Evolutionary conservation across 2,888 invertebrate genomes (phyloP).

Genomic region (Metellina segmentata): DNA sequence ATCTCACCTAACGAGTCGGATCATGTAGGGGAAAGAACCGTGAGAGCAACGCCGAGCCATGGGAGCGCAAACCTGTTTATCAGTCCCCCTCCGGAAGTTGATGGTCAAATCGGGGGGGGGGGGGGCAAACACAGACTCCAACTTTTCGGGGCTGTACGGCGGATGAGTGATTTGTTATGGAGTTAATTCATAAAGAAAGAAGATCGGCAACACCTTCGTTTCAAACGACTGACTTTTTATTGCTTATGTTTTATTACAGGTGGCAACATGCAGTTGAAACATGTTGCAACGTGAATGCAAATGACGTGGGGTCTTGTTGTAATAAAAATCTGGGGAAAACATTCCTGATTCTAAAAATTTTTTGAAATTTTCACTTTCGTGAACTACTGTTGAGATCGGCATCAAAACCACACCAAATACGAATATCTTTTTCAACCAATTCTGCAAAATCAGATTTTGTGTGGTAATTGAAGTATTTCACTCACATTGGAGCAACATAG

Average conservation of each 20-base stretch:
- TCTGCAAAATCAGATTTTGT: too few relatives aligned
- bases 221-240: constrained; percentile 24
- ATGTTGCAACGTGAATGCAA: constrained; percentile 38
- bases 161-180: constrained; percentile 75
- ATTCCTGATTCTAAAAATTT: too few relatives aligned
- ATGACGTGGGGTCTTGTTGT: constrained; percentile 27
- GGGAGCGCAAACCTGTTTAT: constrained; percentile 77
- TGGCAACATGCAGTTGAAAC: constrained; percentile 18
- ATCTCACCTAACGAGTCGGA: constrained; percentile 74
- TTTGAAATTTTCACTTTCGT: too few relatives aligned
- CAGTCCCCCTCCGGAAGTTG: constrained; percentile 71
- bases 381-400: too few relatives aligned
- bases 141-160: constrained; percentile 44
- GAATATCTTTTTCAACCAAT: too few relatives aligned
- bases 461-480: too few relatives aligned
- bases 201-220: constrained; percentile 44
- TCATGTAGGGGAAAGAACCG: constrained; percentile 73
- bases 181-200: constrained; percentile 57
- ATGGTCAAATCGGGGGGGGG: constrained; percentile 61
- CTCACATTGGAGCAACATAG: too few relatives aligned
- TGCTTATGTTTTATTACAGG: constrained; percentile 40
- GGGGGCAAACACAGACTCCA: constrained; percentile 49
- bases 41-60: constrained; percentile 73
- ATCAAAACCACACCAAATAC: too few relatives aligned
- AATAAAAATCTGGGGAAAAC: not conserved